These are phyloP conservation scores for Marisa cornuarietis DNA, from an alignment of 1,140 invertebrate genomes.

Conservation along the genomic window DNA sequence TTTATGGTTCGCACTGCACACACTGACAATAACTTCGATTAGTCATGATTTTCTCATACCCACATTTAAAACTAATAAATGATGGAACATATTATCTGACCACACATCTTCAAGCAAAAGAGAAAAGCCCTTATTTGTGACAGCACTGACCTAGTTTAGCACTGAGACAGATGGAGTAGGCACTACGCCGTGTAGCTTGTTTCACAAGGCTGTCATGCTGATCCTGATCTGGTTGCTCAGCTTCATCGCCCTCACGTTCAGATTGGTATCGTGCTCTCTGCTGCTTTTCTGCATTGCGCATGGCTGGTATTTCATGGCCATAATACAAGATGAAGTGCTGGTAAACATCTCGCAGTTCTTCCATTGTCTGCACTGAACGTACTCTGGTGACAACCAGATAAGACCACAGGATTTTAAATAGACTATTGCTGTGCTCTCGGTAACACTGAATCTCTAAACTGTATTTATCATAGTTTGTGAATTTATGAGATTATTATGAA, in stretches of 20 bases:
- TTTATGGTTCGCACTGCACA: too few species aligned
- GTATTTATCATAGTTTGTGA: too few species aligned
- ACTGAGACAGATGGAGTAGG: slow-evolving; percentile 86
- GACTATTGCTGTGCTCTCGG: too few species aligned
- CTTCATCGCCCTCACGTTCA: slow-evolving; percentile 52
- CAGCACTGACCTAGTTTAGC: slow-evolving; percentile 78
- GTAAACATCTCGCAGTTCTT: slow-evolving; percentile 92
- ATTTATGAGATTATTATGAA: too few species aligned
- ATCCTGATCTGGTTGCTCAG: slow-evolving; percentile 63
- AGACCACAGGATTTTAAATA: too few species aligned
- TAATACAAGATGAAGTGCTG: slow-evolving; percentile 95
- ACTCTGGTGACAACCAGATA: slow-evolving; percentile 46
- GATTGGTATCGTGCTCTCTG: slow-evolving; percentile 43
- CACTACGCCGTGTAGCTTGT: slow-evolving; percentile 84
- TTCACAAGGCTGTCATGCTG: slow-evolving; percentile 73
- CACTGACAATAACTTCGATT: neutral
- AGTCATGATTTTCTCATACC: neutral
- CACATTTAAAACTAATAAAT: neutral
- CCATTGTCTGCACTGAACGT: slow-evolving; percentile 81
- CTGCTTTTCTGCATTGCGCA: slow-evolving; percentile 79
- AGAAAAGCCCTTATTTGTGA: neutral
- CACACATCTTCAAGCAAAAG: neutral
- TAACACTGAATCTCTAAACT: too few species aligned
- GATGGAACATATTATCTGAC: neutral
- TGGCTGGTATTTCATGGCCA: slow-evolving; percentile 82